Evolutionary conservation across 2,113 vertebrate species (phyloP), one percentile per base, ranked within the genome.

Genomic region (Clarias magur): DNA sequence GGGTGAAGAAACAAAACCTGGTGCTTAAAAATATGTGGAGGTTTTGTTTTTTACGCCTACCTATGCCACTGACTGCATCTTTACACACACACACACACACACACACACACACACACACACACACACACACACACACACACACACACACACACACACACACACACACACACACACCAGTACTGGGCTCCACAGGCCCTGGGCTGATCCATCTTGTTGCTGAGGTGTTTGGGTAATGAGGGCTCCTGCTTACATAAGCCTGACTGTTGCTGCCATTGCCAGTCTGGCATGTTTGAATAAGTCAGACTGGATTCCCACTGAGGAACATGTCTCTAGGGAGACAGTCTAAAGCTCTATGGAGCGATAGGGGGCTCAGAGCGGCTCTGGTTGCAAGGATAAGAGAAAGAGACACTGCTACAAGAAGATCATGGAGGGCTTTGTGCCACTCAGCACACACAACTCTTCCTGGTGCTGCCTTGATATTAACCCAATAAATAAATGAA

Each of bases 251-350:
- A 85, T 83, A 90, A 89, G 30, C 70, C 6, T 72, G 80, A 59
- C 86, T 79, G 72, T 81, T 87, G 85, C 73, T 88, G 85, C 82
- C 38, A 62, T 83, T 73, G 63, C 88, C 56, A 75, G 48, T 81
- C 86, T 84, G 85, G 10, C 60, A 80, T 86, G 76, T 70, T 85
- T 68, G 27, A 62, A 57, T 73, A 87, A 83, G 60, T 70, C 85
- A 83, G 83, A 75, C 57, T 82, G 76, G 25, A 84, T 87, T 80
- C 80, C 80, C 65, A 79, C 78, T 60, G 62, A 82, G 85, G 83
- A 57, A 82, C 17, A 60, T 84, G 78, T 82, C 84, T 82, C 34
- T 62, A 54, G 53, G 68, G 76, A 87, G 70, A 70, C 65, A 53
- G 73, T 86, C 80, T 42, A 75, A 82, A 82, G 63, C 16, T 3